Conservation (phyloP, 2,113 vertebrate genomes). For the Hippocampus comes region DNA sequence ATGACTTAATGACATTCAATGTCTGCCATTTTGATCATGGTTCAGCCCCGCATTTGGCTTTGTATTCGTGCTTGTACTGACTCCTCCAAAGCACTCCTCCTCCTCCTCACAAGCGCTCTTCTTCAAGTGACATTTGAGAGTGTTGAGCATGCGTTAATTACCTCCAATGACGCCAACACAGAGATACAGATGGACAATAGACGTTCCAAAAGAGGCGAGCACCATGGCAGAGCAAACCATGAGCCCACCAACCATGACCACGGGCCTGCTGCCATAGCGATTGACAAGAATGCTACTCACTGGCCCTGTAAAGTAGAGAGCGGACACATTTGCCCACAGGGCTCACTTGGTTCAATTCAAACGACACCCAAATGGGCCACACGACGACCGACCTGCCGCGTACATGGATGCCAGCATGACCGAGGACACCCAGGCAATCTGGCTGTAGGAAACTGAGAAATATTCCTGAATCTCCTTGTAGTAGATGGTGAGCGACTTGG, state of each 20-base stretch:
- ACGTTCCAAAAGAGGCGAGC: slow-evolving; percentile 74
- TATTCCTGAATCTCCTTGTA: slow-evolving; percentile 86
- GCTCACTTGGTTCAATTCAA: neutral
- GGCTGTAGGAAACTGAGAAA: slow-evolving; percentile 79
- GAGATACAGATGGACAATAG: slow-evolving; percentile 79
- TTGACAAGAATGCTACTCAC: slow-evolving; percentile 79
- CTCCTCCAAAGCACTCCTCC: too few species aligned
- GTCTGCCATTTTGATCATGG: too few species aligned
- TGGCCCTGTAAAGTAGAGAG: slow-evolving; percentile 65
- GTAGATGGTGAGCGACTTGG: slow-evolving; percentile 81
- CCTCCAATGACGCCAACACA: slow-evolving; percentile 79
- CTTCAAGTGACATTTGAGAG: neutral
- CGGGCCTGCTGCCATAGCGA: slow-evolving; percentile 78
- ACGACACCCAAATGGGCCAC: neutral
- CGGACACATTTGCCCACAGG: neutral
- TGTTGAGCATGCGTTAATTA: slow-evolving; percentile 35
- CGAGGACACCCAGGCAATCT: slow-evolving; percentile 79
- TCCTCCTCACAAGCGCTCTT: too few species aligned
- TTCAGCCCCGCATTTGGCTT: too few species aligned
- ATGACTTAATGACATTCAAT: too few species aligned
- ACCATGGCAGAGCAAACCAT: slow-evolving; percentile 74
- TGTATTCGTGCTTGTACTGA: too few species aligned
- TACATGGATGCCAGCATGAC: slow-evolving; percentile 80
- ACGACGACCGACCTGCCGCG: slow-evolving; percentile 70
- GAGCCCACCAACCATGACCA: slow-evolving; percentile 77